Conservation (phyloP, 2,113 vertebrate genomes). For the Eurypyga helias region DNA sequence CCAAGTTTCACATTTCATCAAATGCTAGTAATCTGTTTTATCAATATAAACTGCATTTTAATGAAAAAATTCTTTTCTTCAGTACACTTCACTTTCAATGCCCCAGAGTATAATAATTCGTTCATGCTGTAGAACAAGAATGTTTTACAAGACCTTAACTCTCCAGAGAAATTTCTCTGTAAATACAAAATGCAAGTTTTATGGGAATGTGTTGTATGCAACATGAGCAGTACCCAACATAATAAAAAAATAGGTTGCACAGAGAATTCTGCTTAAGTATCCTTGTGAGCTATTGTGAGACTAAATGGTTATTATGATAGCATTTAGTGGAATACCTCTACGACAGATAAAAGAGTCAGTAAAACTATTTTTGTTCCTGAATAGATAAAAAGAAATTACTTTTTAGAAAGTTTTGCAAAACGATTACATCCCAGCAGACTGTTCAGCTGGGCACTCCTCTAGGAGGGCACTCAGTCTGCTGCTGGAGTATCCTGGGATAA, state of each 20-base stretch:
- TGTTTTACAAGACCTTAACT: conserved; percentile 85
- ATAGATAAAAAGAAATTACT: conserved; percentile 49
- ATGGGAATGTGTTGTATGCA: conserved; percentile 76
- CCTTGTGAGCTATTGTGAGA: conserved; percentile 37
- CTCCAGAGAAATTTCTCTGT: conserved; percentile 83
- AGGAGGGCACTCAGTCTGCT: neutral
- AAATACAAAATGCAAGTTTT: conserved; percentile 83
- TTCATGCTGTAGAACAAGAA: conserved; percentile 84
- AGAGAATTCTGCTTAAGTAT: conserved; percentile 64
- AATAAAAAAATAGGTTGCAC: conserved; percentile 67
- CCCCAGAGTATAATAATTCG: conserved; percentile 82
- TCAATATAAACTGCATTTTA: conserved; percentile 87
- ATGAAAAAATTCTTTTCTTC: conserved; percentile 86
- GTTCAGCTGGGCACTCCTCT: neutral
- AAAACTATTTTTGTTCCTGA: conserved; percentile 18
- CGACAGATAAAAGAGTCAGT: conserved; percentile 38
- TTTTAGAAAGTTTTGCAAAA: conserved; percentile 11
- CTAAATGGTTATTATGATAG: conserved; percentile 55
- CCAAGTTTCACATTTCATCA: conserved; percentile 86
- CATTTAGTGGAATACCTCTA: conserved; percentile 56
- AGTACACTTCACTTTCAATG: conserved; percentile 82
- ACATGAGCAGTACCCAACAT: conserved; percentile 71
- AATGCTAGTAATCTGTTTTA: conserved; percentile 85
- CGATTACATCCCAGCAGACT: neutral
- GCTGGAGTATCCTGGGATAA: neutral